A percentile compares a stretch with the other conserved stretches of the same genome.
These are phyloP conservation scores for Sminthurinus aureus DNA, from an alignment of 2,888 invertebrate species.

Conservation along the genomic window DNA sequence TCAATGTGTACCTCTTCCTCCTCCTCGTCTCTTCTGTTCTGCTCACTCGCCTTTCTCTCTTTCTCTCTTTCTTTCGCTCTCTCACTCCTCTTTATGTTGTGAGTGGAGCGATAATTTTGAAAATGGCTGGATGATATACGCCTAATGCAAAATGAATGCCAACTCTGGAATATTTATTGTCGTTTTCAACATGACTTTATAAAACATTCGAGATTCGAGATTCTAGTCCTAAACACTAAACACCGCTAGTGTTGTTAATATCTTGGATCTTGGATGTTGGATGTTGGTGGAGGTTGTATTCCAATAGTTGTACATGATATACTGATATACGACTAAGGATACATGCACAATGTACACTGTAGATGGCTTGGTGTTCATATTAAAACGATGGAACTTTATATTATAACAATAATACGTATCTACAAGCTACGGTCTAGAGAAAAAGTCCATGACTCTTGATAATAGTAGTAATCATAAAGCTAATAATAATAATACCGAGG, in stretches of 20 bases:
- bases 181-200: constrained; percentile 16
- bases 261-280: background rate
- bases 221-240: no score
- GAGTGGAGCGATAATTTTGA: constrained; percentile 25
- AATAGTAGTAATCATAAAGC: background rate
- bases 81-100: background rate
- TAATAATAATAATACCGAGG: background rate
- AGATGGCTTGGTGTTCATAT: no score
- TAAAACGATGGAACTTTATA: no score
- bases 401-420: no score
- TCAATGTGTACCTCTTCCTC: background rate
- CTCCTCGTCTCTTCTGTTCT: background rate
- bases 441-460: background rate
- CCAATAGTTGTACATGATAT: no score
- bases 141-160: constrained; percentile 24
- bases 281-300: background rate
- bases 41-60: background rate
- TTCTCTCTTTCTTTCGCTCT: background rate
- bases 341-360: no score
- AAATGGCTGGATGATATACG: constrained; percentile 29
- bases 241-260: background rate
- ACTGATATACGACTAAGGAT: no score
- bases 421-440: background rate
- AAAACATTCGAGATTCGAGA: constrained; percentile 5
- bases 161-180: constrained; percentile 21